Base-by-base conservation (phyloP, 2,888 invertebrate genomes). In the Macrosiphum euphorbiae region DNA sequence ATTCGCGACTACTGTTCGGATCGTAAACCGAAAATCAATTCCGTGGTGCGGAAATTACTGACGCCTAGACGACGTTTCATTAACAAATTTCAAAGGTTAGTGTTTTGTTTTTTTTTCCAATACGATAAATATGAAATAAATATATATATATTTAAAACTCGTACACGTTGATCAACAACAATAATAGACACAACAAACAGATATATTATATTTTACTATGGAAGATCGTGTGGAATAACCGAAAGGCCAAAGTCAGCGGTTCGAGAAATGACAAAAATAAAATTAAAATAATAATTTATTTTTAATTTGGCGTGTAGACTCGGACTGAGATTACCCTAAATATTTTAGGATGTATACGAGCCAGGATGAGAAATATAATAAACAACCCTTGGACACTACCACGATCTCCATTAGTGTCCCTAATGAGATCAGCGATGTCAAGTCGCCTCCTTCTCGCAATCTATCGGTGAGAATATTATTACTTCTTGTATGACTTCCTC, bases 401-500 rank as follows among this genome's bases (percentile, higher is more conserved):
- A 85, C 93, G 85, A 52, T 94, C 86, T 86, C 94, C 50, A 86
- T 94, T 94, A 93, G 35, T 41, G 89, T 47, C 52, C 90, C 94
- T 85, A 89, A 94, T 47, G 94, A 94, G 94, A 52, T 47, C 90
- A 58, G 61, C 50, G 94, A 94, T 24, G 89, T 67, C 58, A 61
- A 90, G 90, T 85, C 94, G 86, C 61, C 90, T 86, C 44, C 89
- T 86, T 61, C 86, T 61, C 89, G 94, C 85, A 50, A 86, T 47
- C 84, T 94, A 61, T 94, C 94, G 94, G 94, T 94, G 94, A 94
- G 94, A 94, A 91, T 61, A 86, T 86, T 88, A 67, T 84, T 47
- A 61, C 58, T 58, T 92, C 61, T 92, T 87, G 35, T 88, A 78
- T 44, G 20, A 91, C 16, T 86, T 87, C 86, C 20, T 86, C 91